Percentiles rank a stretch among this genome's conserved stretches.
These are phyloP conservation scores for Laspeyria flexula DNA, from an alignment of 2,888 invertebrate genomes.

Conservation along the genomic window DNA sequence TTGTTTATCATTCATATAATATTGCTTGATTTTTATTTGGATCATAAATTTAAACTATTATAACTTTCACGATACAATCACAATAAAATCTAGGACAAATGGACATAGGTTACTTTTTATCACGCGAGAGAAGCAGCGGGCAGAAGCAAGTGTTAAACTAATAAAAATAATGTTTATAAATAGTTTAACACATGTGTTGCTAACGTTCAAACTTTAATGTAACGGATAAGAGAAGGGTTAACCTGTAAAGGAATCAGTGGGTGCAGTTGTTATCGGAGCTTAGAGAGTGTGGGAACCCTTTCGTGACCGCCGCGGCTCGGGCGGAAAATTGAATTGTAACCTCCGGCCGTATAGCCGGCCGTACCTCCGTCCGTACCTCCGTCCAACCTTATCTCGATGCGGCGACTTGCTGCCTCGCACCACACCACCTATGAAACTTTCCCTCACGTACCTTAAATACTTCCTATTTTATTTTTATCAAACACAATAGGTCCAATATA, in stretches of 20 bases:
- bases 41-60: too few species aligned
- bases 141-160: too few species aligned
- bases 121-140: too few species aligned
- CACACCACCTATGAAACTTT: slow-evolving; percentile 51
- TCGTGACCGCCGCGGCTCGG: slow-evolving; percentile 40
- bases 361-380: slow-evolving; percentile 54
- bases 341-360: slow-evolving; percentile 52
- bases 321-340: slow-evolving; percentile 75
- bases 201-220: slow-evolving; percentile 4
- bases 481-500: slow-evolving; percentile 45
- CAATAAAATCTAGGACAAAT: too few species aligned
- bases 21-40: too few species aligned
- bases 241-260: slow-evolving; percentile 19
- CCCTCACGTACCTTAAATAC: slow-evolving; percentile 52
- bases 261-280: slow-evolving; percentile 31
- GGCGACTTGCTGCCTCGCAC: slow-evolving; percentile 33
- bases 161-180: too few species aligned
- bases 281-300: slow-evolving; percentile 39
- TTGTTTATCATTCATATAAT: too few species aligned
- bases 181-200: too few species aligned
- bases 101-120: too few species aligned
- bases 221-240: slow-evolving; percentile 12
- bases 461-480: slow-evolving; percentile 53
- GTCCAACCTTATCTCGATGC: slow-evolving; percentile 54
- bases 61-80: too few species aligned